A percentile compares a stretch with the other conserved stretches of the same genome.
Conservation (phyloP, 2,797 vertebrate genomes). For the Labeo calbasu region DNA sequence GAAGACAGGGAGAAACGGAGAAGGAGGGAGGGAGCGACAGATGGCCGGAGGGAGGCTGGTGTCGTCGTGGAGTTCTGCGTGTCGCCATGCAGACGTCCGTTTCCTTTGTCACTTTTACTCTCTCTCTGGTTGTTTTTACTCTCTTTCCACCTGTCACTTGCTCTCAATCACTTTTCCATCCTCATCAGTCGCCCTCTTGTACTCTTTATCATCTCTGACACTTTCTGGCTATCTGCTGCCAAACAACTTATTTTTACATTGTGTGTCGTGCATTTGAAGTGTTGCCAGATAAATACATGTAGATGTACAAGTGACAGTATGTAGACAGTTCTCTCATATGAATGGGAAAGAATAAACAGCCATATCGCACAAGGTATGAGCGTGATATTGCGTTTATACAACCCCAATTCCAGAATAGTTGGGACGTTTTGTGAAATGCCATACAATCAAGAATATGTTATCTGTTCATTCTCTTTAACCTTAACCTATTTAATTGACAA, state of each 20-base stretch:
- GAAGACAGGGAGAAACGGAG: conserved; percentile 21
- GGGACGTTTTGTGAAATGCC: too few species aligned
- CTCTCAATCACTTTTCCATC: conserved; percentile 4
- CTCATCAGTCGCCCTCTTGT: not conserved
- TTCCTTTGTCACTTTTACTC: conserved; percentile 34
- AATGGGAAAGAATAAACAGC: not conserved
- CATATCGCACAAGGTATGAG: too few species aligned
- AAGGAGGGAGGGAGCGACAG: conserved; percentile 46
- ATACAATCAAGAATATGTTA: too few species aligned
- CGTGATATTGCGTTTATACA: too few species aligned
- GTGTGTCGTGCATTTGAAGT: not conserved
- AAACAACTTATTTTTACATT: not conserved
- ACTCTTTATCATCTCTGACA: not conserved
- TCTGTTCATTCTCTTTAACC: too few species aligned
- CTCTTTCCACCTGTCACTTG: conserved; percentile 9
- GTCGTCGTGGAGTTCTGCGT: conserved; percentile 41
- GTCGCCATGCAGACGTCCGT: conserved; percentile 42
- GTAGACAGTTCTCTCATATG: not conserved
- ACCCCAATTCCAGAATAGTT: too few species aligned
- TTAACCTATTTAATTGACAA: too few species aligned
- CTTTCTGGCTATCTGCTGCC: not conserved
- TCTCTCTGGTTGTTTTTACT: not conserved
- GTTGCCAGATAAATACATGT: not conserved
- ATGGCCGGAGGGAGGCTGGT: conserved; percentile 58
- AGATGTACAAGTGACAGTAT: not conserved